Percentiles rank a stretch among this genome's conserved stretches.
Evolutionary conservation across 2,797 vertebrate genomes (phyloP).

Genomic region (Enteromius thamalakanensis): DNA sequence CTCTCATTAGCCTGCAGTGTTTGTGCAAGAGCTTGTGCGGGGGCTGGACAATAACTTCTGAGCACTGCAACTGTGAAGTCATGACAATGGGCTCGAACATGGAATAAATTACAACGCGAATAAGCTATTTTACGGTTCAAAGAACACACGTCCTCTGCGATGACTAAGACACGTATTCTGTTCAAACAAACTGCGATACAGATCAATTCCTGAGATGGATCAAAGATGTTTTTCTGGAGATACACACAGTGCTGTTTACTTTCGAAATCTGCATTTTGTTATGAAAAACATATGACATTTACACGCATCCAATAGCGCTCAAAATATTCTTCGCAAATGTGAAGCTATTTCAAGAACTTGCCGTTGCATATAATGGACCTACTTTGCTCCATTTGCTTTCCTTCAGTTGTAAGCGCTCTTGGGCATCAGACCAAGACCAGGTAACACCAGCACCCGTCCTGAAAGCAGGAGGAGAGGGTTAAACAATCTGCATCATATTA

Average conservation of each 20-base stretch:
- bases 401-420: constrained; percentile 72
- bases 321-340: background rate
- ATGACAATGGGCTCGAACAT: constrained; percentile 7
- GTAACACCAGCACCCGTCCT: constrained; percentile 63
- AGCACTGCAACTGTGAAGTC: background rate
- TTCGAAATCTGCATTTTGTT: constrained; percentile 17
- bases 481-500: constrained; percentile 77
- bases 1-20: constrained; percentile 74
- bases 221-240: constrained; percentile 13
- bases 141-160: constrained; percentile 8
- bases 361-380: constrained; percentile 46
- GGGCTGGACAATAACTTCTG: background rate
- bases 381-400: constrained; percentile 67
- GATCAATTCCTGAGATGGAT: constrained; percentile 24
- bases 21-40: constrained; percentile 65
- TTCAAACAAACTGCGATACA: constrained; percentile 23
- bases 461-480: constrained; percentile 73
- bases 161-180: constrained; percentile 12
- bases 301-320: constrained; percentile 1
- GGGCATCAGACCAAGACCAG: constrained; percentile 65
- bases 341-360: background rate
- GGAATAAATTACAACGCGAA: background rate
- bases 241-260: constrained; percentile 16
- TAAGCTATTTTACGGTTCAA: constrained; percentile 24
- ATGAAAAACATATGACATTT: constrained; percentile 29